Base-by-base conservation (phyloP, 1,140 invertebrate species). In the Cherax destructor region DNA sequence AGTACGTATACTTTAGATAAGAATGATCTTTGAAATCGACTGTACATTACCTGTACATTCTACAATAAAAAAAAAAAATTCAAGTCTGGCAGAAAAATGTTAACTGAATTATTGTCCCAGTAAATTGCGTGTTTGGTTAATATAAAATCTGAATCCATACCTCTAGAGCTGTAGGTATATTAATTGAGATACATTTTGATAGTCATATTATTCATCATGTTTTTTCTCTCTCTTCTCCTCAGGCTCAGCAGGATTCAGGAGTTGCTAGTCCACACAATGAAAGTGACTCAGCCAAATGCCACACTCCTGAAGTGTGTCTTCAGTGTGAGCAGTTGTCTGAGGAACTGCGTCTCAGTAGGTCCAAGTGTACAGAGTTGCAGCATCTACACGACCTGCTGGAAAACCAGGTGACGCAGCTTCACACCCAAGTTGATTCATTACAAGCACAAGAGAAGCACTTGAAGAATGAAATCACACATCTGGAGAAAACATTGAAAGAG, bases 401-500 rank as follows among this genome's bases (percentile, higher is more conserved):
- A 30, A 79, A 81, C 18, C 79, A 89, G 47, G 69, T 89, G 50
- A 41, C 10, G 21, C 24, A 61, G 3, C 65, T 89, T 4, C 61
- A 83, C 9, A 21, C 49, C 56, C 79, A 89, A 65, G 61, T 80
- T 30, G 65, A 89, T 50, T 16, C 81, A n/a, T 89, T 69, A 72
- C 13, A 83, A 41, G 59, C 79, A 49, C 47, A 83, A 52, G 87
- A 89, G 18, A 83, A 56, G 21, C 30, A 83, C 52, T 56, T 83
- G 11, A 89, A 81, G n/a, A 59, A 24, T 56, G 41, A 89, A 59
- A 83, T 83, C 11, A 76, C 50, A 16, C 49, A 21, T n/a, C 72
- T 89, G 52, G 79, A 89, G 49, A 47, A 72, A 74, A 81, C 61
- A 21, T 74, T 81, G 18, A 47, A 87, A 9, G 47, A 89, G 49